These are phyloP conservation scores for Microchrysa polita DNA, from an alignment of 2,888 invertebrate genomes.

Conservation along the genomic window DNA sequence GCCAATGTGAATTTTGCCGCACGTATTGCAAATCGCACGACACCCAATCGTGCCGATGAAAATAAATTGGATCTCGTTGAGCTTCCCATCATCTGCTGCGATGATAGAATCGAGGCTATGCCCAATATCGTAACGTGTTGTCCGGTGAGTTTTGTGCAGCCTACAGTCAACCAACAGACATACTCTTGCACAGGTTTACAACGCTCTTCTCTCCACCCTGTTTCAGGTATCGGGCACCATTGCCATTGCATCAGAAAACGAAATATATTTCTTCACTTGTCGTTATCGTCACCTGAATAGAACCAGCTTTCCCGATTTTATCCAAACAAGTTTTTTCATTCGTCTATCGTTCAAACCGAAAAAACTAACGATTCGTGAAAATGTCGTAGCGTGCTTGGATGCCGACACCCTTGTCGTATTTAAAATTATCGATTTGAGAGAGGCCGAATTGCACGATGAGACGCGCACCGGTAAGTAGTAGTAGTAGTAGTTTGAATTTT, in stretches of 20 bases:
- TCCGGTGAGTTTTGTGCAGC: constrained; percentile 61
- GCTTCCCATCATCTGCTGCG: constrained; percentile 67
- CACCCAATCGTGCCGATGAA: constrained; percentile 73
- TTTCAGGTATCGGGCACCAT: constrained; percentile 47
- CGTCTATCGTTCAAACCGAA: constrained; percentile 72
- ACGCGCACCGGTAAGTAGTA: too few species aligned
- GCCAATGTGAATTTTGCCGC: constrained; percentile 68
- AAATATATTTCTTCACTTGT: constrained; percentile 69
- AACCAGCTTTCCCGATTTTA: constrained; percentile 75
- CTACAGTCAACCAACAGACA: not conserved
- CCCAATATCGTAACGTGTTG: constrained; percentile 73
- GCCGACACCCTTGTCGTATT: constrained; percentile 72
- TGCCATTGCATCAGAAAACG: constrained; percentile 26
- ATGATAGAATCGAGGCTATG: constrained; percentile 61
- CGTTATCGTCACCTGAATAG: constrained; percentile 71
- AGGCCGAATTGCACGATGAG: constrained; percentile 43
- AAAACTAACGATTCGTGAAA: constrained; percentile 72
- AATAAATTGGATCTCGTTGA: constrained; percentile 79
- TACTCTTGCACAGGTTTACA: not conserved
- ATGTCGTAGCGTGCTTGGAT: constrained; percentile 73
- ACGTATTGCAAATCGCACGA: constrained; percentile 78
- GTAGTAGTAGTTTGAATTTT: too few species aligned
- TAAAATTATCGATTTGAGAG: constrained; percentile 64
- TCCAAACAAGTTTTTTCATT: constrained; percentile 72
- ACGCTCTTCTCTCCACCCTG: constrained; percentile 13